These are phyloP conservation scores for Odontesthes bonariensis DNA, from an alignment of 2,113 vertebrate species.

Conservation along the genomic window DNA sequence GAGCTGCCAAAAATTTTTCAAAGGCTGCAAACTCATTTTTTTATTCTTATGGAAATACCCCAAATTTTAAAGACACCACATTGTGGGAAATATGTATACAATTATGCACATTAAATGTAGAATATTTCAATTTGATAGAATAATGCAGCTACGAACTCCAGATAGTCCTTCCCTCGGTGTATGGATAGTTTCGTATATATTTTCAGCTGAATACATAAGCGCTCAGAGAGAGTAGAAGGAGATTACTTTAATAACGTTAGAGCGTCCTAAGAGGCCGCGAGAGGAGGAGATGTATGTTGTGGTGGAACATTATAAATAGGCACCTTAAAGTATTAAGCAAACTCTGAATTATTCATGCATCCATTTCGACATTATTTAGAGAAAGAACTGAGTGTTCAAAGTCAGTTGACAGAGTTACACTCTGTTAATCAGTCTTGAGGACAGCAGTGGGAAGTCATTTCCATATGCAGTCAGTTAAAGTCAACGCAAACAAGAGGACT, in stretches of 20 bases:
- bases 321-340: neutral
- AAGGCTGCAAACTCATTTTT: slow-evolving; percentile 2
- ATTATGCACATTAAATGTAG: neutral
- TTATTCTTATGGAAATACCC: neutral
- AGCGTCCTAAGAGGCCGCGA: neutral
- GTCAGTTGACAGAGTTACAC: neutral
- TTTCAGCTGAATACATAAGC: neutral
- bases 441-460: slow-evolving; percentile 1
- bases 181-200: neutral
- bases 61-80: neutral
- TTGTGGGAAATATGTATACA: neutral
- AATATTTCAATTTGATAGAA: neutral
- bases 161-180: neutral
- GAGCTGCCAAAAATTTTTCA: slow-evolving; percentile 11
- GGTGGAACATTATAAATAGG: neutral
- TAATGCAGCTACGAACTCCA: neutral
- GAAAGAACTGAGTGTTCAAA: slow-evolving; percentile 15
- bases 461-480: slow-evolving; percentile 27
- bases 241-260: neutral
- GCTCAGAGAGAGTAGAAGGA: neutral
- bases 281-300: neutral
- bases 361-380: neutral
- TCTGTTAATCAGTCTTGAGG: neutral
- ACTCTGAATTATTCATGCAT: slow-evolving; percentile 20
- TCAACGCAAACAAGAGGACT: slow-evolving; percentile 18